Evolutionary conservation across 2,888 invertebrate species (phyloP), one percentile per base, ranked within the genome.

Genomic region (Ctenicera cuprea): DNA sequence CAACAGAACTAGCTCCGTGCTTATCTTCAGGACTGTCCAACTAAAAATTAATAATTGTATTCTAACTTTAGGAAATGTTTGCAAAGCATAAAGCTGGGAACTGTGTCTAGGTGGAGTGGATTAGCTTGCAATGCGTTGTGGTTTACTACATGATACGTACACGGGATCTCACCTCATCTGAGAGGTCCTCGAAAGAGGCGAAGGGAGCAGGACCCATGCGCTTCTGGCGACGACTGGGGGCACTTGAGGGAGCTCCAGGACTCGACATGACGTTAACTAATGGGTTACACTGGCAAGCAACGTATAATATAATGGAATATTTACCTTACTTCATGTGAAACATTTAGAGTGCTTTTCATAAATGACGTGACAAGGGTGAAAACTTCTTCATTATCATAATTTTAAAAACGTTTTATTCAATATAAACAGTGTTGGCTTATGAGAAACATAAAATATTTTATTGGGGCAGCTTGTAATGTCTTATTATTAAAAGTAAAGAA

Each of bases 181-280:
- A 94, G 87, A 92, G 91, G 90, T 95, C 95, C 90, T 97, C 97
- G 89, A 97, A 95, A 83, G 96, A 97, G 86, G 97, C 97, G 88
- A 97, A 94, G 85, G 97, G 97, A 84, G 97, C 97, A 86, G 96
- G 95, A 86, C 96, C 96, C 90, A 95, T 93, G 88, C 95, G 93
- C 89, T 92, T 91, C 89, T 94, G 94, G 73, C 83, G 83, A 76
- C 84, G 81, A 79, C 78, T 76, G 75, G 76, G 78, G 73, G 77
- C 79, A 76, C 79, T 80, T 69, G 81, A 78, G 68, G 81, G 77
- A 77, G 80, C 78, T 80, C 82, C 84, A 79, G 83, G 80, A 79
- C 83, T 79, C 81, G 84, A 83, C 84, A 84, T 84, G 79, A 76
- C 74, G 81, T 79, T 72, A 76, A 80, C 80, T 83, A 82, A 76